Evolutionary conservation across 2,888 invertebrate species (phyloP).

Genomic region (Branchipolynoe longqiensis): DNA sequence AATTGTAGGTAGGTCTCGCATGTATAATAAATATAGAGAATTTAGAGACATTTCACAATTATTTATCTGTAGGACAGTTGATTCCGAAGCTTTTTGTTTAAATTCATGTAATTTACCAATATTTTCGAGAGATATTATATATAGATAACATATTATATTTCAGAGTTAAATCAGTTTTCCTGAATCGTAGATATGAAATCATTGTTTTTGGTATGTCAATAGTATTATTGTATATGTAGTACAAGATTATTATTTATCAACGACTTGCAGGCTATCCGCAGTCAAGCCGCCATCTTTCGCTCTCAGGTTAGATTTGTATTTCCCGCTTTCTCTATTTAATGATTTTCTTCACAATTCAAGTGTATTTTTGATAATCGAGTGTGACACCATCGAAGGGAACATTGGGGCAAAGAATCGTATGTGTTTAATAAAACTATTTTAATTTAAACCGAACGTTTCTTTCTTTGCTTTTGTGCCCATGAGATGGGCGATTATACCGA

Average conservation of each 20-base stretch:
- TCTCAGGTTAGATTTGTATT: slow-evolving; percentile 14
- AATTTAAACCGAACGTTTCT: neutral
- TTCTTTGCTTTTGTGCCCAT: neutral
- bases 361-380: neutral
- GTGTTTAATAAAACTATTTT: neutral
- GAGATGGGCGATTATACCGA: too few relatives aligned
- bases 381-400: neutral
- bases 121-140: neutral
- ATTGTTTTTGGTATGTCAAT: neutral
- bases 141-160: neutral
- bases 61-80: too few relatives aligned
- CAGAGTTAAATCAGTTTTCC: neutral
- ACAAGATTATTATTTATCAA: too few relatives aligned
- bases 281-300: slow-evolving; percentile 32
- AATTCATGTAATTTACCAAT: too few relatives aligned
- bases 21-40: too few relatives aligned
- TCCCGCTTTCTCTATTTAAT: slow-evolving; percentile 25
- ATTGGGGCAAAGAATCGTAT: neutral
- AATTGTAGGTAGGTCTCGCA: too few relatives aligned
- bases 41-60: too few relatives aligned
- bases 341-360: neutral
- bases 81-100: too few relatives aligned
- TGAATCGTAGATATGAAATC: neutral
- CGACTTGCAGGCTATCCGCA: neutral
- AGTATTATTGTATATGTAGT: neutral